Evolutionary conservation across 2,113 vertebrate species (phyloP).

Genomic region (Crotalus viridis): DNA sequence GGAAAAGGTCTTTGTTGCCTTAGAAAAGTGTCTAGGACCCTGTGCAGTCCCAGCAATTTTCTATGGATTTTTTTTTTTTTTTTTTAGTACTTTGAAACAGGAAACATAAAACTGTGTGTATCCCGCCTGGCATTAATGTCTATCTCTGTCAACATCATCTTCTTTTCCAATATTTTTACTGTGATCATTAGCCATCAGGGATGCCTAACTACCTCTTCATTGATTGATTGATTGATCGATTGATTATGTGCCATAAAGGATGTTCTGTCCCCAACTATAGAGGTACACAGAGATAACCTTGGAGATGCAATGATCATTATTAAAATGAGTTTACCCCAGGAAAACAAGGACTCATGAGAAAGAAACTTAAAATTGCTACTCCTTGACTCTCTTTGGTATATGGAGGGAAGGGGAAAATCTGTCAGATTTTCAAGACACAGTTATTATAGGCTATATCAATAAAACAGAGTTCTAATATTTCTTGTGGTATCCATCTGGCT

Average conservation of each 20-base stretch:
- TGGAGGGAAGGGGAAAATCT: neutral
- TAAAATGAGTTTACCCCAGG: neutral
- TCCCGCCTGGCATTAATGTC: neutral
- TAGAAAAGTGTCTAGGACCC: neutral
- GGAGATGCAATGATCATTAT: neutral
- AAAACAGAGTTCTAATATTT: neutral
- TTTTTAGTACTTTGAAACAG: neutral
- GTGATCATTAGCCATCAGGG: neutral
- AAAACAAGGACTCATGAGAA: neutral
- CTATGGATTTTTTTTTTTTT: too few species aligned
- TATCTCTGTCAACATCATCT: neutral
- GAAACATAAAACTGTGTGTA: neutral
- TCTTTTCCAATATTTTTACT: neutral
- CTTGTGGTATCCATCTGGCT: neutral
- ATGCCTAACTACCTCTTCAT: neutral
- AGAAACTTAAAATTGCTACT: neutral
- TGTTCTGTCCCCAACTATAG: neutral
- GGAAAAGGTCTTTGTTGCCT: neutral
- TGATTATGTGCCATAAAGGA: neutral
- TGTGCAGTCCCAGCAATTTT: neutral
- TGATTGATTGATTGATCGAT: neutral
- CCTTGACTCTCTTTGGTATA: neutral
- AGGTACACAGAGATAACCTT: neutral
- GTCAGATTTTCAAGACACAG: neutral
- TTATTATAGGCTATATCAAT: neutral